Conservation (phyloP, 2,888 invertebrate species). For the Tryphoninae sp. region DNA sequence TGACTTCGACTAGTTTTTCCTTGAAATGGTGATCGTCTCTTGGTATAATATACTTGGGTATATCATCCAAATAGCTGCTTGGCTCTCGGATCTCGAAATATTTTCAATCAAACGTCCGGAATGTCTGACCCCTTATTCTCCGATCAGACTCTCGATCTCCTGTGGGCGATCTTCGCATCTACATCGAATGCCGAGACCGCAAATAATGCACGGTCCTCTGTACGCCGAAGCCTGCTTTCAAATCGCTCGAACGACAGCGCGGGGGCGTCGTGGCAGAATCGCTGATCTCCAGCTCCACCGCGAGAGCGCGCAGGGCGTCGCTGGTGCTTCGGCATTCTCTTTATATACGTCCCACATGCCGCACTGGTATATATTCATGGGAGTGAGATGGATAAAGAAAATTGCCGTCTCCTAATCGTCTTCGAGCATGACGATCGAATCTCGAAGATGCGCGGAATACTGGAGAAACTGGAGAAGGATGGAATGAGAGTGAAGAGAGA, state of each 20-base stretch:
- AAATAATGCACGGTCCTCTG: constrained; percentile 77
- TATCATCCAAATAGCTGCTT: constrained; percentile 70
- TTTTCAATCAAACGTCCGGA: constrained; percentile 81
- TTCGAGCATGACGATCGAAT: constrained; percentile 62
- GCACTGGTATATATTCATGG: neutral
- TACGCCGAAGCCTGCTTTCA: constrained; percentile 50
- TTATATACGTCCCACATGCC: constrained; percentile 59
- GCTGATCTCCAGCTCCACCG: constrained; percentile 38
- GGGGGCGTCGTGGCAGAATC: constrained; percentile 56
- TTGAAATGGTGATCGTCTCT: neutral
- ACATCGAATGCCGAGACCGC: constrained; percentile 73
- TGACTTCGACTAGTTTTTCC: neutral
- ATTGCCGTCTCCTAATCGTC: constrained; percentile 62
- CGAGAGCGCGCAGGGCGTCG: constrained; percentile 45
- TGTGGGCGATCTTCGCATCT: constrained; percentile 66
- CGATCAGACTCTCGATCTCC: constrained; percentile 72
- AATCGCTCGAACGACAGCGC: constrained; percentile 49
- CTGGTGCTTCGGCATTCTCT: constrained; percentile 54
- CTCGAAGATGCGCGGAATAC: constrained; percentile 33
- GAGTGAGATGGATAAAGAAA: constrained; percentile 59
- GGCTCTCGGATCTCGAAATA: constrained; percentile 77
- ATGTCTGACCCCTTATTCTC: constrained; percentile 69
- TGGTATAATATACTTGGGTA: neutral
- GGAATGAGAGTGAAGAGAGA: constrained; percentile 28
- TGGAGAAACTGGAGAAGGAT: constrained; percentile 25